A percentile compares a stretch with the other conserved stretches of the same genome.
phyloP scores from a whole-genome alignment of 2,113 vertebrate genomes.

The Chaenocephalus aceratus region DNA sequence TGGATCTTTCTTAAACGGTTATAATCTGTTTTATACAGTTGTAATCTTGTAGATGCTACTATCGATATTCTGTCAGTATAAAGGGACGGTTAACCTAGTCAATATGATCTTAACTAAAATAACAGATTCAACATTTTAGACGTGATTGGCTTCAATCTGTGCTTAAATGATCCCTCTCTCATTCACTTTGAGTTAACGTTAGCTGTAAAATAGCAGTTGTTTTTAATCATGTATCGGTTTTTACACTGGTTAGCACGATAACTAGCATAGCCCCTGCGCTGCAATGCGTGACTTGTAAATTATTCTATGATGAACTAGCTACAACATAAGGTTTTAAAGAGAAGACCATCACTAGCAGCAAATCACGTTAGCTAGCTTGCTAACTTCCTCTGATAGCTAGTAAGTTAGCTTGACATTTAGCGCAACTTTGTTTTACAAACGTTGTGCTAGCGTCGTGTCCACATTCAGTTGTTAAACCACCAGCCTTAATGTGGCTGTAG shows the following conservation, averaged over 20 bases:
- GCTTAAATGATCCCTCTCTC: neutral
- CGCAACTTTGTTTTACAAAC: constrained; percentile 7
- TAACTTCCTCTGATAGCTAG: constrained; percentile 45
- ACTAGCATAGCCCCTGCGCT: neutral
- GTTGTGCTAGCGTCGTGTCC: neutral
- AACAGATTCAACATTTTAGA: neutral
- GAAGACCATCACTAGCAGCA: constrained; percentile 24
- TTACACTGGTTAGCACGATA: neutral
- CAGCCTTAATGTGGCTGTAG: neutral
- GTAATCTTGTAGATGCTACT: neutral
- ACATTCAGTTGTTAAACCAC: neutral
- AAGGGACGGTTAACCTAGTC: neutral
- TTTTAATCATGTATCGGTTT: neutral
- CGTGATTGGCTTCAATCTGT: neutral
- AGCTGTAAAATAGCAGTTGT: neutral
- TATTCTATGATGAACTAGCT: neutral
- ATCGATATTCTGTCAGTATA: neutral
- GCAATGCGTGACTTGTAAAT: neutral
- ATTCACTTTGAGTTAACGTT: neutral
- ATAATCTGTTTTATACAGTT: neutral
- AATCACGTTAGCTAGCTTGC: constrained; percentile 24
- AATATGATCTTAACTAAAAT: neutral
- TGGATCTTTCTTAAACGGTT: neutral
- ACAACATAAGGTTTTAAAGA: constrained; percentile 27
- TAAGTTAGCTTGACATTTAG: constrained; percentile 32